Percentiles rank a stretch among this genome's conserved stretches.
Conservation (phyloP, 1,140 invertebrate genomes). For the Planococcus citri region DNA sequence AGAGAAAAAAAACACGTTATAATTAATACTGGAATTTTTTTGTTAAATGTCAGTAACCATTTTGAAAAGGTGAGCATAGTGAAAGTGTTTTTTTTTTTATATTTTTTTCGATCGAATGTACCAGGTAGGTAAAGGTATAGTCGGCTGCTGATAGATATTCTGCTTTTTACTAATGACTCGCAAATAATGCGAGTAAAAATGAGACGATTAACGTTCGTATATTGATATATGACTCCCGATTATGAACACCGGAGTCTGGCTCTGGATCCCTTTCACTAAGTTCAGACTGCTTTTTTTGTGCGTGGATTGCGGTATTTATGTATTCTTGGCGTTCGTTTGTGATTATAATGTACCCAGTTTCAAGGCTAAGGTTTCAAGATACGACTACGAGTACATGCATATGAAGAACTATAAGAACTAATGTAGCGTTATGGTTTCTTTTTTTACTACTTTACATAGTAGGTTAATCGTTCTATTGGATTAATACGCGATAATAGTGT, state of each 20-base stretch:
- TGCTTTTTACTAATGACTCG: neutral
- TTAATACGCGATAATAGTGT: no score
- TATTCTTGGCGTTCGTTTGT: no score
- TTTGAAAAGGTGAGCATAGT: neutral
- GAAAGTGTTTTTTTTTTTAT: neutral
- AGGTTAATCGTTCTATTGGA: neutral
- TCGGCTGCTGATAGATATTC: neutral
- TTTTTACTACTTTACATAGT: neutral
- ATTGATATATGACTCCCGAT: conserved; percentile 1
- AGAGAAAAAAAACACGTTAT: no score
- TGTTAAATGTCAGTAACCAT: neutral
- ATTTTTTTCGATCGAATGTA: no score
- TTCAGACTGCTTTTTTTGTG: neutral
- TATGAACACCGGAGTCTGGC: no score
- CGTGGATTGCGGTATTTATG: neutral
- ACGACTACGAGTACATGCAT: neutral
- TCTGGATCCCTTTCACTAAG: conserved; percentile 1
- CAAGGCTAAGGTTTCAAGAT: neutral
- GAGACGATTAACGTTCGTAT: neutral
- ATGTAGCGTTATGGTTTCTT: neutral
- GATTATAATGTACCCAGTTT: neutral
- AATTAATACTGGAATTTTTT: no score
- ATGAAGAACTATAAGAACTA: neutral
- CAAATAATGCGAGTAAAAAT: neutral
- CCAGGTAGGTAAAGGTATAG: no score